A percentile compares a stretch with the other conserved stretches of the same genome.
phyloP scores from a whole-genome alignment of 1,140 invertebrate species.

The Scaptomyza graminum region DNA sequence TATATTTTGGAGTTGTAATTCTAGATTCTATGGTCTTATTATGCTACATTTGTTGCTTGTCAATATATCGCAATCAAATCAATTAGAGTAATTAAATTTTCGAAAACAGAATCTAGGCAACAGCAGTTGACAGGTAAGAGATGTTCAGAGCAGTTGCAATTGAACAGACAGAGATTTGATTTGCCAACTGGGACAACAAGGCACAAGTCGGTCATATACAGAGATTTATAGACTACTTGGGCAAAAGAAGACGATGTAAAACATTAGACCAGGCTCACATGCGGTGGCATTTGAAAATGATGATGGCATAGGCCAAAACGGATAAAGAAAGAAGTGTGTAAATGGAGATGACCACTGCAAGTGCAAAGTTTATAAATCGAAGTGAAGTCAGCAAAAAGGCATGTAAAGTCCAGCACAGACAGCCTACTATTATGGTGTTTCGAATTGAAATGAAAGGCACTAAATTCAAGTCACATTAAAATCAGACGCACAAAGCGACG shows the following conservation, averaged over 20 bases:
- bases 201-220: slow-evolving; percentile 17
- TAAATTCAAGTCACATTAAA: no score
- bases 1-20: not conserved
- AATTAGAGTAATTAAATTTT: slow-evolving; percentile 50
- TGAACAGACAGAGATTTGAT: slow-evolving; percentile 14
- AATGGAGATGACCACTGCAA: slow-evolving; percentile 5
- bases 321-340: not conserved
- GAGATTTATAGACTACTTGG: no score
- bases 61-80: slow-evolving; percentile 22
- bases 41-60: slow-evolving; percentile 24
- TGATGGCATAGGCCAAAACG: slow-evolving; percentile 11
- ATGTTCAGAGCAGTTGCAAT: slow-evolving; percentile 13
- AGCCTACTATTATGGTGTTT: no score
- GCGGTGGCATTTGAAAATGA: slow-evolving; percentile 11
- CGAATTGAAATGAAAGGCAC: not conserved
- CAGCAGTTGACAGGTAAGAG: slow-evolving; percentile 9
- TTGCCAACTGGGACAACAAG: slow-evolving; percentile 5
- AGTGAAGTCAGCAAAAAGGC: slow-evolving; percentile 42
- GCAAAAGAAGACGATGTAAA: not conserved
- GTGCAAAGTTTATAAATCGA: slow-evolving; percentile 41
- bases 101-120: slow-evolving; percentile 4
- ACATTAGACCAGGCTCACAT: slow-evolving; percentile 30
- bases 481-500: no score
- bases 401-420: no score
- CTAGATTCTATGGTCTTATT: slow-evolving; percentile 3